Conservation (phyloP, 1,140 invertebrate genomes). For the Cecropterus lyciades region DNA sequence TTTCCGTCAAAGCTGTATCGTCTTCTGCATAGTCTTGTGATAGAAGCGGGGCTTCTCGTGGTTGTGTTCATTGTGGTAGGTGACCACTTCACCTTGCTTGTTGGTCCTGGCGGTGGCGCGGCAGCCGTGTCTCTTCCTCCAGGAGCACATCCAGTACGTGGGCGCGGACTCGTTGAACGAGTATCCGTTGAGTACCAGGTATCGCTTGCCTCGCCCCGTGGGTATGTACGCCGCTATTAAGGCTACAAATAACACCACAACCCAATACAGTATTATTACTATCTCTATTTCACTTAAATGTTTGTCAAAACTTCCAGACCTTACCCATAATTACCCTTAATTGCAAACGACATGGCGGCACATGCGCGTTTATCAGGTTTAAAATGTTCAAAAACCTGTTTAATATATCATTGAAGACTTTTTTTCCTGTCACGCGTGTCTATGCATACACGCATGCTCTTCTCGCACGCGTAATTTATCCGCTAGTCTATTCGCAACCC, state of each 20-base stretch:
- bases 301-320: not conserved
- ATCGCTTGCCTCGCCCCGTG: constrained; percentile 58
- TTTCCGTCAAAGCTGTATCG: constrained; percentile 33
- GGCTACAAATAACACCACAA: constrained; percentile 49
- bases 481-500: no score
- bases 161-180: constrained; percentile 55
- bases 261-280: not conserved
- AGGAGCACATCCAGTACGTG: constrained; percentile 62
- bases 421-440: no score
- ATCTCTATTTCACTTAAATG: not conserved
- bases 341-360: no score
- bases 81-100: constrained; percentile 54
- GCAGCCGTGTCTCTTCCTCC: constrained; percentile 50
- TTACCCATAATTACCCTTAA: not conserved
- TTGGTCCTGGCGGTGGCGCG: constrained; percentile 62
- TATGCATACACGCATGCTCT: no score
- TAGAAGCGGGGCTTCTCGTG: constrained; percentile 61
- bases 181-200: constrained; percentile 59
- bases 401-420: no score
- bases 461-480: no score
- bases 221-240: constrained; percentile 61
- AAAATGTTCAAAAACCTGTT: no score
- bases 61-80: constrained; percentile 53
- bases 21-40: constrained; percentile 53
- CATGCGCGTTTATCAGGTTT: no score